These are phyloP conservation scores for Enteromius viviparus DNA, from an alignment of 2,797 vertebrate genomes.

Conservation along the genomic window DNA sequence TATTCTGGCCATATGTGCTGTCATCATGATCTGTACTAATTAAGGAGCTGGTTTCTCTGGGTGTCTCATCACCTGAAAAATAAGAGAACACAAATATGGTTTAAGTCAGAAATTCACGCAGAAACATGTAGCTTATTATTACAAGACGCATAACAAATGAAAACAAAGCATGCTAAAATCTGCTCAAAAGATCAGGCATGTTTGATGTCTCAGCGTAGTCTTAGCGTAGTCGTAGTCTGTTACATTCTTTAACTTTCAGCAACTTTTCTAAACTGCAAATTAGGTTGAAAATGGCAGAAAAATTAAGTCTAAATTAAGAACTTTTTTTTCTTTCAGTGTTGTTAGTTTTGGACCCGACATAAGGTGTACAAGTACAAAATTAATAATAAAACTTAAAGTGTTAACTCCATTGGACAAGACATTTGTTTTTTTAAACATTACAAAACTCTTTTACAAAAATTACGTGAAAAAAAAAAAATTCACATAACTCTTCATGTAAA, in stretches of 20 bases:
- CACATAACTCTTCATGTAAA: not conserved
- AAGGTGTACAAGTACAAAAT: not conserved
- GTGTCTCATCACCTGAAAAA: slow-evolving; percentile 77
- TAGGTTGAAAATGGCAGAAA: not conserved
- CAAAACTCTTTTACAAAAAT: too few relatives aligned
- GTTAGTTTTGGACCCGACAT: not conserved
- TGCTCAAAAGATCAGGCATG: not conserved
- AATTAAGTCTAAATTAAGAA: too few relatives aligned
- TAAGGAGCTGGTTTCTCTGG: slow-evolving; percentile 83
- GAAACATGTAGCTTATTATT: too few relatives aligned
- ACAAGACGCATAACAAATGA: not conserved
- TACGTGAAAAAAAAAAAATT: too few relatives aligned
- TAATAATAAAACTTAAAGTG: not conserved
- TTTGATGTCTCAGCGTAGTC: not conserved
- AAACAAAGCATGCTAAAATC: not conserved
- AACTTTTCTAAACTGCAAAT: not conserved
- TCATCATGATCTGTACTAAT: slow-evolving; percentile 74
- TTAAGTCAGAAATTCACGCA: not conserved
- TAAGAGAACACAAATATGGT: slow-evolving; percentile 24
- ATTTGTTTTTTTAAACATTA: not conserved
- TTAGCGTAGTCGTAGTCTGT: too few relatives aligned
- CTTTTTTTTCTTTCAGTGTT: not conserved
- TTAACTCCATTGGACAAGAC: not conserved
- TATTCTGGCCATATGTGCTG: slow-evolving; percentile 88
- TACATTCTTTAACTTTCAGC: not conserved